Evolutionary conservation across 2,888 invertebrate genomes (phyloP), one percentile per base, ranked within the genome.

Genomic region (Drosophila lacicola): DNA sequence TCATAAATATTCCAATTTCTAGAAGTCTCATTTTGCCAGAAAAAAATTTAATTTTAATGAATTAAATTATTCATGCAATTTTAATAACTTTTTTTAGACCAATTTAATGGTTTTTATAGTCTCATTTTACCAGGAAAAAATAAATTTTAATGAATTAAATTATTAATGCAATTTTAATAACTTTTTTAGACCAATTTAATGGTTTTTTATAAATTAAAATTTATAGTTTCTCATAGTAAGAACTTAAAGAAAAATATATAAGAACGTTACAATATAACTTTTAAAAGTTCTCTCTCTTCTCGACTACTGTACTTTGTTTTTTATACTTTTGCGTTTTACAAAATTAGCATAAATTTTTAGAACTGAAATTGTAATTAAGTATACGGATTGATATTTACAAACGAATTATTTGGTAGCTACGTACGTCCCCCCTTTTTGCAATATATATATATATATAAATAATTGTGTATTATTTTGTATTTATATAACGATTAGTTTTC

Each of bases 311-410:
- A 54, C n/a, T 50, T 57, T 57, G 25, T 25, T 34, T 50, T 21
- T 51, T 55, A 19, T 10, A 33, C 9, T 42, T 37, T 25, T 17
- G 14, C 53, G 47, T 57, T 65, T 63, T 44, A 54, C 56, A 49
- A 61, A 57, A 71, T 63, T 88, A 88, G 86, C 56, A 21, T 88
- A 75, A 85, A 68, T 85, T 82, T 70, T 68, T 82, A 85, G 82
- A 88, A 88, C 88, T 88, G 82, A 82, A 80, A 70, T 79, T 74
- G 55, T 67, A 74, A 67, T 55, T 74, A 29, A 29, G 29, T 29
- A 72, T 69, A 53, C 34, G 55, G 65, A 61, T 76, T 76, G 76
- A 78, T 67, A 78, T 75, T 74, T 58, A 71, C 63, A 49, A 19
- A 54, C 50, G 57, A 58, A 44, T 49, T 64, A 58, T 76, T 74